phyloP scores from a whole-genome alignment of 30 jellyfish, hydroid and myxozoan genomes.

The Hydractinia echinata region DNA sequence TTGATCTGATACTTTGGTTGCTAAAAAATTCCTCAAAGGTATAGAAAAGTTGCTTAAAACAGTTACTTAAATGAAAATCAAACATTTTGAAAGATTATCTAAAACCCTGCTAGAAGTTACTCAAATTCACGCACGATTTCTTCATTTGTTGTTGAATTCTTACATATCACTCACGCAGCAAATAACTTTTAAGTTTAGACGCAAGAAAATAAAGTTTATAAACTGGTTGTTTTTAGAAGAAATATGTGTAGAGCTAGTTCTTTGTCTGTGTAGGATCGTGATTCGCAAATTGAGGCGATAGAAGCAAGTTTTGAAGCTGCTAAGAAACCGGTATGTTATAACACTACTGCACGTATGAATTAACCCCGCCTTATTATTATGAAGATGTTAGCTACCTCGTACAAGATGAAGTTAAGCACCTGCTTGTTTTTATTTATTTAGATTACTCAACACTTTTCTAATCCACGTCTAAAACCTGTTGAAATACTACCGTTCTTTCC shows the following conservation, averaged over 20 bases:
- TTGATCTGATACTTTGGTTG: too few relatives aligned
- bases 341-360: too few relatives aligned
- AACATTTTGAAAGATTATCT: too few relatives aligned
- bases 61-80: too few relatives aligned
- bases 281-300: conserved; percentile 77
- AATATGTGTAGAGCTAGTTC: background rate
- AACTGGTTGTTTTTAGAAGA: background rate
- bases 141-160: too few relatives aligned
- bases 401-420: background rate
- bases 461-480: conserved; percentile 86
- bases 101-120: too few relatives aligned
- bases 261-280: conserved; percentile 70
- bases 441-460: conserved; percentile 77
- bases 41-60: too few relatives aligned
- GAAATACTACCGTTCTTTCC: conserved; percentile 92
- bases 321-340: conserved; percentile 79
- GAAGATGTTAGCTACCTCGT: background rate
- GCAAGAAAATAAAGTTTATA: too few relatives aligned
- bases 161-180: too few relatives aligned
- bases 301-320: conserved; percentile 99
- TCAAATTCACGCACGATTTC: too few relatives aligned
- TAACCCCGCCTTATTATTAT: background rate
- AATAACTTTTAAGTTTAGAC: too few relatives aligned
- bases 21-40: too few relatives aligned
- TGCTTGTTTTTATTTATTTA: conserved; percentile 1